Evolutionary conservation across 2,113 vertebrate genomes (phyloP).

Genomic region (Smithornis capensis): DNA sequence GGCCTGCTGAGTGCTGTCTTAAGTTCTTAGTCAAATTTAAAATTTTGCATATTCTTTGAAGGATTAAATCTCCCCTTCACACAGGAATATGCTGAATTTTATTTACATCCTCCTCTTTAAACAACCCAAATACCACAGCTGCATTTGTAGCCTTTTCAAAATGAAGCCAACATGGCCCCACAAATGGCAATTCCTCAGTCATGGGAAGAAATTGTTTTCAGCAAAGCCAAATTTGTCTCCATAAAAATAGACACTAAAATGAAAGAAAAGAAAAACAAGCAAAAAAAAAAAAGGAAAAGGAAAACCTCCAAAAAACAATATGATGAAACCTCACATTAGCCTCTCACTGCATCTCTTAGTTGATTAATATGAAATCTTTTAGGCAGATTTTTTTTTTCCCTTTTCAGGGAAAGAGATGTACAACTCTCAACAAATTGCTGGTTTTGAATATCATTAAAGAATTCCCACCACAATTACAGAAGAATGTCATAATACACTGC

Average conservation of each 20-base stretch:
- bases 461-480: background rate
- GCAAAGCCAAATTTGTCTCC: background rate
- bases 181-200: background rate
- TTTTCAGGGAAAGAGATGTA: background rate
- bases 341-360: background rate
- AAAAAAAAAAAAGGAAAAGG: background rate
- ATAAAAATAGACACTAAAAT: background rate
- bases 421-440: background rate
- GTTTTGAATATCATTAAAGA: background rate
- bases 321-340: background rate
- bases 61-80: background rate
- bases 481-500: background rate
- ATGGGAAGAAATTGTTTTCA: background rate
- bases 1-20: background rate
- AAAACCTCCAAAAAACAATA: background rate
- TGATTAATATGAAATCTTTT: background rate
- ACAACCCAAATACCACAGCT: background rate
- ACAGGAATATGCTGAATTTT: background rate
- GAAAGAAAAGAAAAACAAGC: background rate
- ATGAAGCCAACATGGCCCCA: background rate
- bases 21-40: background rate
- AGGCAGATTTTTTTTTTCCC: background rate
- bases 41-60: background rate
- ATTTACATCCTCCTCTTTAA: background rate
- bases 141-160: background rate